These are phyloP conservation scores for Aplodontia rufa DNA, from an alignment of 2,113 vertebrate species.

Conservation along the genomic window DNA sequence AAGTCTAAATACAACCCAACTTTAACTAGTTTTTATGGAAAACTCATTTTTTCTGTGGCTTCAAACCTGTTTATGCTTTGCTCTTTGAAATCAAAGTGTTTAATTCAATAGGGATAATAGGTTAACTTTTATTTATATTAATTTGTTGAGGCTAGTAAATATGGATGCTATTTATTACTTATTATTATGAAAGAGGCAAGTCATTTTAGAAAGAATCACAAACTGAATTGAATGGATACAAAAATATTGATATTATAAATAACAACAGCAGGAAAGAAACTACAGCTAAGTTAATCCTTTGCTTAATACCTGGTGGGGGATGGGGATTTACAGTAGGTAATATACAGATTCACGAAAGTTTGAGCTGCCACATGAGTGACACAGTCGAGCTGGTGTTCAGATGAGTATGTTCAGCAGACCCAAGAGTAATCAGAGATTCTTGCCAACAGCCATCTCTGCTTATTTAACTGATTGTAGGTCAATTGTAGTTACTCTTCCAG, in stretches of 20 bases:
- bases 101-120: background rate
- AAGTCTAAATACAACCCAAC: background rate
- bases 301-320: background rate
- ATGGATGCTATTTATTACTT: background rate
- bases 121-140: background rate
- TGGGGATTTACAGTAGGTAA: background rate
- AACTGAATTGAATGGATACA: background rate
- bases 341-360: background rate
- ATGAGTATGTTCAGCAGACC: background rate
- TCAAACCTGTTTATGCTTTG: background rate
- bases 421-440: background rate
- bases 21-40: background rate
- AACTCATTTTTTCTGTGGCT: background rate
- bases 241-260: background rate
- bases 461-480: background rate
- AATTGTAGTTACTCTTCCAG: background rate
- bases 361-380: no score
- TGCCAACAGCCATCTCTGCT: background rate
- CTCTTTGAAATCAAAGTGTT: slow-evolving; percentile 7
- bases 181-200: background rate
- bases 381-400: background rate
- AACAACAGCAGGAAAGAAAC: background rate
- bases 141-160: background rate
- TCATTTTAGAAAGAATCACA: background rate
- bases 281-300: background rate